phyloP scores from a whole-genome alignment of 2,797 vertebrate genomes.

The Esox masquinongy region DNA sequence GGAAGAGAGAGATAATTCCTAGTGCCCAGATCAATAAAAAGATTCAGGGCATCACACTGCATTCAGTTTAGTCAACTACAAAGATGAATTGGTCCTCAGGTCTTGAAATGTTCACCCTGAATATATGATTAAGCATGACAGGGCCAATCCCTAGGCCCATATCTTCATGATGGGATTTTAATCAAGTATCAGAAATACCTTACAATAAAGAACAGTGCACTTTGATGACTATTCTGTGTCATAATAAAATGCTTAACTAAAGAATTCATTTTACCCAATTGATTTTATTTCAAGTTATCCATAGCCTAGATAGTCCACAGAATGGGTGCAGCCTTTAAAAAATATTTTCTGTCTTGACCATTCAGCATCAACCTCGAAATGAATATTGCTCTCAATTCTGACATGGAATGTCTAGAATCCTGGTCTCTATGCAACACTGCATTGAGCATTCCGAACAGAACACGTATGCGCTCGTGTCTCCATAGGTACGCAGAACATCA shows the following conservation, averaged over 20 bases:
- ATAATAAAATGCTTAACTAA: constrained; percentile 15
- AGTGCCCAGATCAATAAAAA: constrained; percentile 42
- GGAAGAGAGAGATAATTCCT: constrained; percentile 54
- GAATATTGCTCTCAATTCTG: constrained; percentile 29
- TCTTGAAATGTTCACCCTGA: constrained; percentile 15
- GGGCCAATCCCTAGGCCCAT: constrained; percentile 43
- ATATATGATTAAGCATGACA: constrained; percentile 2
- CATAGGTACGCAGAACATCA: constrained; percentile 8
- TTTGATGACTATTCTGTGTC: constrained; percentile 21
- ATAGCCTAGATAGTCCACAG: background rate
- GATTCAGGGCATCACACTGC: constrained; percentile 63
- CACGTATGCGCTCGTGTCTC: background rate
- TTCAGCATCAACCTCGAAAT: constrained; percentile 66
- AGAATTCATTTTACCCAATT: background rate
- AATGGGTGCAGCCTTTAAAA: background rate
- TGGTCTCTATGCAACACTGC: constrained; percentile 23
- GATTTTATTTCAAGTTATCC: background rate
- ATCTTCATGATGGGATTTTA: constrained; percentile 44
- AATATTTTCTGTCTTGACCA: constrained; percentile 40
- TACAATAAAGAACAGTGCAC: background rate
- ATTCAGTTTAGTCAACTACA: constrained; percentile 26
- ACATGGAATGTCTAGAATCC: background rate
- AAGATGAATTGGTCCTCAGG: constrained; percentile 30
- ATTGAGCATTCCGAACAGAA: background rate
- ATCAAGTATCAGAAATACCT: constrained; percentile 10